Conservation (phyloP, 2,888 invertebrate genomes). For the Tiliacea aurago region DNA sequence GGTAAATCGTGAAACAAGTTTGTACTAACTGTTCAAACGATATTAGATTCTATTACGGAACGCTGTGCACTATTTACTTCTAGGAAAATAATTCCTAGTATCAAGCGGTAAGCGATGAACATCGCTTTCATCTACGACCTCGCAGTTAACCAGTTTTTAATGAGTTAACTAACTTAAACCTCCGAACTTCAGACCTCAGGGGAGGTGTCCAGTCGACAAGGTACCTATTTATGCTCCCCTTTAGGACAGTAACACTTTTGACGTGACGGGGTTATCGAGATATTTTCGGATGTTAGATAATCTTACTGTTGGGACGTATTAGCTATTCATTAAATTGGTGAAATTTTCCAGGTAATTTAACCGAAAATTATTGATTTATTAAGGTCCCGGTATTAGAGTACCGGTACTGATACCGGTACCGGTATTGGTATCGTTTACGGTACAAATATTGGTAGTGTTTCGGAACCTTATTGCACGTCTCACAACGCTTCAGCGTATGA, state of each 20-base stretch:
- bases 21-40: constrained; percentile 16
- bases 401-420: not conserved
- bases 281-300: constrained; percentile 43
- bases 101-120: constrained; percentile 37
- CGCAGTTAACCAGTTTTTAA: constrained; percentile 67
- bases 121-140: constrained; percentile 52
- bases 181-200: constrained; percentile 61
- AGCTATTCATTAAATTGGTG: constrained; percentile 21
- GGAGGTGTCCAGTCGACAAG: constrained; percentile 64
- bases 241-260: constrained; percentile 55
- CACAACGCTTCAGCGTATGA: too few relatives aligned
- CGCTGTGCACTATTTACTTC: constrained; percentile 27
- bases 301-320: constrained; percentile 49
- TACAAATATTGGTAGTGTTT: too few relatives aligned
- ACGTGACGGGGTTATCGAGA: constrained; percentile 57
- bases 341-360: constrained; percentile 20
- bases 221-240: constrained; percentile 58
- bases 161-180: constrained; percentile 68
- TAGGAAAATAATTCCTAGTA: constrained; percentile 37
- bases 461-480: too few relatives aligned
- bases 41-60: constrained; percentile 50
- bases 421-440: too few relatives aligned
- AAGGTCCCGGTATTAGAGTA: constrained; percentile 3
- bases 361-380: constrained; percentile 29
- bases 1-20: constrained; percentile 39